Conservation (phyloP, 2,797 vertebrate species). For the Phataginus tetradactyla region DNA sequence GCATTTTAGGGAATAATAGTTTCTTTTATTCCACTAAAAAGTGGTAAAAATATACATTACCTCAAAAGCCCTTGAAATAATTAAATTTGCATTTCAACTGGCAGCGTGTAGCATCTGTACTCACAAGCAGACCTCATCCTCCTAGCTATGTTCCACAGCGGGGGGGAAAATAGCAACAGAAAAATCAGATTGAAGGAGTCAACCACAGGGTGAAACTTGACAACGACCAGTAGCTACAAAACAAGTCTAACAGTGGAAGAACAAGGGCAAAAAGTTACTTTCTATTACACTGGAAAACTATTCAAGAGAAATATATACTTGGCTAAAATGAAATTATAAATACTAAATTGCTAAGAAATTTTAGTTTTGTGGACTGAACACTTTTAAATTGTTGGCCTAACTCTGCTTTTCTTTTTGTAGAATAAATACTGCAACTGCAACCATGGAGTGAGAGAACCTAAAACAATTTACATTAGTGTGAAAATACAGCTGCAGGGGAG, state of each 20-base stretch:
- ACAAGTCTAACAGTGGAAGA: not conserved
- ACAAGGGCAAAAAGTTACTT: not conserved
- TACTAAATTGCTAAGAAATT: not conserved
- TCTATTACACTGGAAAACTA: not conserved
- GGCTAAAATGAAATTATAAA: not conserved
- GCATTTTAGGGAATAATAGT: not conserved
- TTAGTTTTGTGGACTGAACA: not conserved
- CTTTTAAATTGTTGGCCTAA: constrained; percentile 17
- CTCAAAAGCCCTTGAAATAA: not conserved
- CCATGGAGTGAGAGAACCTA: constrained; percentile 34
- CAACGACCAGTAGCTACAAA: not conserved
- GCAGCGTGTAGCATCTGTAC: not conserved
- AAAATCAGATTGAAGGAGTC: not conserved
- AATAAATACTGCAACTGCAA: not conserved
- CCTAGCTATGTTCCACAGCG: not conserved
- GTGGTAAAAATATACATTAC: constrained; percentile 15
- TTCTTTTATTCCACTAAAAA: not conserved
- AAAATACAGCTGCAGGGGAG: not conserved
- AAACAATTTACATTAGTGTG: constrained; percentile 44
- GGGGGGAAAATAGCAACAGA: not conserved
- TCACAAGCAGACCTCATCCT: not conserved
- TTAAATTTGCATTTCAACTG: not conserved
- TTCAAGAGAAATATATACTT: not conserved
- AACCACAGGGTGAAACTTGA: not conserved
- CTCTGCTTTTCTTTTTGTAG: not conserved